Evolutionary conservation across 2,797 vertebrate genomes (phyloP), one percentile per base, ranked within the genome.

Genomic region (Hapalemur alaotrensis): DNA sequence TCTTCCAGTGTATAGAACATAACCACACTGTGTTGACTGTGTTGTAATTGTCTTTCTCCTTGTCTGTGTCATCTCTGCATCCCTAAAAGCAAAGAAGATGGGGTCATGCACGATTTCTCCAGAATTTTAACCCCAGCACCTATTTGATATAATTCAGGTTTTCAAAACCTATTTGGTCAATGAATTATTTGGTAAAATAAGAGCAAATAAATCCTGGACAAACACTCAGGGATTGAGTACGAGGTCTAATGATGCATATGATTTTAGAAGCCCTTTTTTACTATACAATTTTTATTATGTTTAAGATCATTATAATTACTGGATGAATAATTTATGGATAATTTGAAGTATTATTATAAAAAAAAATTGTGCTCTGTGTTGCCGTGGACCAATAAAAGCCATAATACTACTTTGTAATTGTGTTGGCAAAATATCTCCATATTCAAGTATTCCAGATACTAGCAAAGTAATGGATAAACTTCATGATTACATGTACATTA

Each of bases 391-490:
- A 95, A 90, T 83, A 87, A 90, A 84, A 48, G 23, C 17, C 54
- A 52, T 28, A 69, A 48, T 59, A 52, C 15, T 78, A 18, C 65
- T 94, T 92, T 95, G 57, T 50, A 94, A 96, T 97, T 97, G 85
- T 38, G 12, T 50, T 94, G 59, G 72, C 59, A 94, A 91, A 91
- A 72, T 89, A 70, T 38, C 63, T 82, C 41, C 48, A 65, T 59
- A 35, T 35, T 79, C 35, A 72, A 35, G 11, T 70, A 70, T 52
- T 83, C 46, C 23, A 93, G 48, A 72, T 75, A 25, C 17, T 72
- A 67, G 46, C 11, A 52, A 73, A 54, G 20, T 84, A 93, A 69
- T 80, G 30, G 82, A 89, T 75, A 84, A 63, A 43, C 52, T 88
- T 89, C 13, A 12, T 63, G 28, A 91, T 52, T 79, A 38, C 20